Evolutionary conservation across 2,888 invertebrate species (phyloP).

Genomic region (Crossocerus cetratus): DNA sequence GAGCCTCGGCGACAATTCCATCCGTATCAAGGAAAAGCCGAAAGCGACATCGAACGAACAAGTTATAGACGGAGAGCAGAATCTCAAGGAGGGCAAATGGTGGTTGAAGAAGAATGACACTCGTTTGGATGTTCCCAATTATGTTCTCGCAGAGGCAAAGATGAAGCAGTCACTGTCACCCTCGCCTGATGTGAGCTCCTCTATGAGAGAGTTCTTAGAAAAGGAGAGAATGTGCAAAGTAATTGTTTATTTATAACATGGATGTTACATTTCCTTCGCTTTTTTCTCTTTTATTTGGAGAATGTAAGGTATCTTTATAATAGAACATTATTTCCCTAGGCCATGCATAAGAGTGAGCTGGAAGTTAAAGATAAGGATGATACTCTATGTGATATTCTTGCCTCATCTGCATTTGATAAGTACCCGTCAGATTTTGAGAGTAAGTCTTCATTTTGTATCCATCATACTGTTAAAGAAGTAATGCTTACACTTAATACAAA

Average conservation of each 20-base stretch:
- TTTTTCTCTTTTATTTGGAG: too few relatives aligned
- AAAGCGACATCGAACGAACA: conserved; percentile 45
- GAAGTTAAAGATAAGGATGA: conserved; percentile 67
- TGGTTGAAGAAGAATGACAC: conserved; percentile 68
- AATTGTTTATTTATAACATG: conserved; percentile 15
- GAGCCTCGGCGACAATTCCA: conserved; percentile 67
- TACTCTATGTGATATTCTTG: conserved; percentile 69
- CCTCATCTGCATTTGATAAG: conserved; percentile 71
- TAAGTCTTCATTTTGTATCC: conserved; percentile 46
- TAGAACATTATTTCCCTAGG: conserved; percentile 35
- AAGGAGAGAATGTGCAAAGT: conserved; percentile 73
- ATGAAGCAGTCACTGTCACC: conserved; percentile 49
- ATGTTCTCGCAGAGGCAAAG: conserved; percentile 44
- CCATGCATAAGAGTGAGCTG: conserved; percentile 61
- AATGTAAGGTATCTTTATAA: conserved; percentile 5
- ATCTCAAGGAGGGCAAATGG: conserved; percentile 58
- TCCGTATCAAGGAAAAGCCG: conserved; percentile 64
- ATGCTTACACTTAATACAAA: too few relatives aligned
- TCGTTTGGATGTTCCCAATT: conserved; percentile 50
- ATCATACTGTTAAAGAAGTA: too few relatives aligned
- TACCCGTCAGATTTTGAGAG: conserved; percentile 75
- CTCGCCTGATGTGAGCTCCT: conserved; percentile 68
- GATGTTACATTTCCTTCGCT: too few relatives aligned
- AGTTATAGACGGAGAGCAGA: conserved; percentile 9
- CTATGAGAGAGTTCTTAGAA: conserved; percentile 72